A percentile compares a stretch with the other conserved stretches of the same genome.
phyloP scores from a whole-genome alignment of 2,888 invertebrate genomes.

The Synergus laeviventris region DNA sequence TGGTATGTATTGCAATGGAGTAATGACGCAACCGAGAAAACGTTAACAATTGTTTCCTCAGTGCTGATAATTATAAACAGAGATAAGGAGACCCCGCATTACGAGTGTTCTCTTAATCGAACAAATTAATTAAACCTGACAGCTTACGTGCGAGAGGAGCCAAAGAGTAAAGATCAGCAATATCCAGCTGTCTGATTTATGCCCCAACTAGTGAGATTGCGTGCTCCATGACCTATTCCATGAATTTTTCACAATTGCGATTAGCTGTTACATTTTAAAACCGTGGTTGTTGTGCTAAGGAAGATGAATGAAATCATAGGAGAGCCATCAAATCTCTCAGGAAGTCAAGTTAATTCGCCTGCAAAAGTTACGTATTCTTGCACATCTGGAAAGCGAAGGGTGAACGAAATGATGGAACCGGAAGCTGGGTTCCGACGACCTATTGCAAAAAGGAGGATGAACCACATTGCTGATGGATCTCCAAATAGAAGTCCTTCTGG shows the following conservation, averaged over 20 bases:
- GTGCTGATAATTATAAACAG: slow-evolving; percentile 45
- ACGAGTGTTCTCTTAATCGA: slow-evolving; percentile 53
- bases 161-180: slow-evolving; percentile 54
- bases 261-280: not conserved
- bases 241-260: not conserved
- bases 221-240: slow-evolving; percentile 23
- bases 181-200: slow-evolving; percentile 42
- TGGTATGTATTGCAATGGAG: not conserved
- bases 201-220: slow-evolving; percentile 15
- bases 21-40: not conserved
- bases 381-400: not conserved
- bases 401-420: slow-evolving; percentile 17
- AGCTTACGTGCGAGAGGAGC: slow-evolving; percentile 54
- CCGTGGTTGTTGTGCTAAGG: not conserved
- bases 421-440: slow-evolving; percentile 13
- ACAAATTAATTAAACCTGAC: slow-evolving; percentile 59
- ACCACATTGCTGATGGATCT: not conserved
- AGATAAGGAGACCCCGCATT: slow-evolving; percentile 40
- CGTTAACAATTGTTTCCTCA: slow-evolving; percentile 31
- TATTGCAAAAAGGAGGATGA: not conserved
- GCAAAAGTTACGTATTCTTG: slow-evolving; percentile 14
- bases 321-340: slow-evolving; percentile 3
- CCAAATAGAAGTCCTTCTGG: slow-evolving; percentile 5
- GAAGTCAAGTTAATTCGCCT: not conserved
- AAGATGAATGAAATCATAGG: slow-evolving; percentile 26